These are phyloP conservation scores for Vidua chalybeata DNA, from an alignment of 2,113 vertebrate genomes.

Conservation along the genomic window DNA sequence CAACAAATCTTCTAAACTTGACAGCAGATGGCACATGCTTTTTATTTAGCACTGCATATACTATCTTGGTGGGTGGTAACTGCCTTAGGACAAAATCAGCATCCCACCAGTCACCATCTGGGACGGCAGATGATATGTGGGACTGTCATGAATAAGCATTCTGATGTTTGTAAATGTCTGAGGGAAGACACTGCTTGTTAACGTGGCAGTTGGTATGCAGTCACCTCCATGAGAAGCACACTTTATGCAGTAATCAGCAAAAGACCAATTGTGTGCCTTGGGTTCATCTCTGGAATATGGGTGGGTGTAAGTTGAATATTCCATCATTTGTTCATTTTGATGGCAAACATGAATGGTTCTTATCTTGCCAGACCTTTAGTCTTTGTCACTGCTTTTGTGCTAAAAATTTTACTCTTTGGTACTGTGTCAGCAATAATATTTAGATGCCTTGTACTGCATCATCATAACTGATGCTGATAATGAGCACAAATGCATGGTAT, in stretches of 20 bases:
- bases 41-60: slow-evolving; percentile 61
- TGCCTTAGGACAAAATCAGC: slow-evolving; percentile 64
- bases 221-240: background rate
- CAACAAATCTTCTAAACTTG: background rate
- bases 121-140: slow-evolving; percentile 59
- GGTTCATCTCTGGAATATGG: background rate
- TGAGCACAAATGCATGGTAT: background rate
- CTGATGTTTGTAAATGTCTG: slow-evolving; percentile 62
- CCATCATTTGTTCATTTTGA: background rate
- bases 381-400: background rate
- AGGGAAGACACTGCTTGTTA: slow-evolving; percentile 54
- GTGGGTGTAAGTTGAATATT: background rate
- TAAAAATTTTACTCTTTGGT: background rate
- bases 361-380: background rate
- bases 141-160: slow-evolving; percentile 63
- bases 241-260: background rate
- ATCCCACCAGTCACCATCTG: slow-evolving; percentile 69
- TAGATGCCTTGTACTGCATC: background rate
- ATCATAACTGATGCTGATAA: background rate
- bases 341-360: background rate
- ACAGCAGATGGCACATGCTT: slow-evolving; percentile 59
- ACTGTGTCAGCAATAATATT: background rate
- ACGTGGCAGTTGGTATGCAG: background rate
- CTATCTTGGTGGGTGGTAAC: slow-evolving; percentile 56
- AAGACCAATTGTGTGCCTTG: background rate